Evolutionary conservation across 2,888 invertebrate genomes (phyloP).

Genomic region (Tanypteryx hageni): DNA sequence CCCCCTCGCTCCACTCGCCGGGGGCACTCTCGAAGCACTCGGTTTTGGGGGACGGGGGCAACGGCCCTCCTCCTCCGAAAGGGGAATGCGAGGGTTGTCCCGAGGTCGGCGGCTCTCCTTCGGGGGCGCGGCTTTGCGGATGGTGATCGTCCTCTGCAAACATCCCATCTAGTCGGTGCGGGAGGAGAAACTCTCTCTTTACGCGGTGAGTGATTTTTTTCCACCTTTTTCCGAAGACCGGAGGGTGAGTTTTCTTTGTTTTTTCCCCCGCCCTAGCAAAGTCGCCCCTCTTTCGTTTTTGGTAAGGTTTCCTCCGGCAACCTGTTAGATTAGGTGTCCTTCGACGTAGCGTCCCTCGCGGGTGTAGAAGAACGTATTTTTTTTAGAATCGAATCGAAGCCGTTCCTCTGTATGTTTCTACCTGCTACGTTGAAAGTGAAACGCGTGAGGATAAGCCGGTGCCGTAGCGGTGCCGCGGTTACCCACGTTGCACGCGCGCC

Average conservation of each 20-base stretch:
- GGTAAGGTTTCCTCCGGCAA: constrained; percentile 5
- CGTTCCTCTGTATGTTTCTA: too few species aligned
- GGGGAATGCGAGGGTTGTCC: constrained; percentile 5
- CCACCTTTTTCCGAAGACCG: neutral
- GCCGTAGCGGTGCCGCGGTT: too few species aligned
- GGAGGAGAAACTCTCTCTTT: neutral
- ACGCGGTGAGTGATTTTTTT: neutral
- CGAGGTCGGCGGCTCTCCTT: constrained; percentile 8
- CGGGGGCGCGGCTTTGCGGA: constrained; percentile 23
- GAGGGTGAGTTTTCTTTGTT: neutral
- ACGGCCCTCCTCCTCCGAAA: neutral
- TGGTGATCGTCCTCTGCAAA: neutral
- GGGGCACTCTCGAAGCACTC: neutral
- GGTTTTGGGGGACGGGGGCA: neutral
- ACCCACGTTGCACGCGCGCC: too few species aligned
- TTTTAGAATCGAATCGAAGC: too few species aligned
- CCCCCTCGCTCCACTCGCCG: constrained; percentile 14
- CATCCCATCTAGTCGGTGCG: constrained; percentile 2
- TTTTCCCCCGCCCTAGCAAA: neutral
- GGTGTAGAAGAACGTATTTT: neutral
- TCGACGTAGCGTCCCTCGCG: neutral
- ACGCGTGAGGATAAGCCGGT: too few species aligned
- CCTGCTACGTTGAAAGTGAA: too few species aligned
- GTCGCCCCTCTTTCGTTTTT: neutral
- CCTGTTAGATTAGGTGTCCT: constrained; percentile 6